phyloP scores from a whole-genome alignment of 2,797 vertebrate genomes.

The Distichodus sexfasciatus region DNA sequence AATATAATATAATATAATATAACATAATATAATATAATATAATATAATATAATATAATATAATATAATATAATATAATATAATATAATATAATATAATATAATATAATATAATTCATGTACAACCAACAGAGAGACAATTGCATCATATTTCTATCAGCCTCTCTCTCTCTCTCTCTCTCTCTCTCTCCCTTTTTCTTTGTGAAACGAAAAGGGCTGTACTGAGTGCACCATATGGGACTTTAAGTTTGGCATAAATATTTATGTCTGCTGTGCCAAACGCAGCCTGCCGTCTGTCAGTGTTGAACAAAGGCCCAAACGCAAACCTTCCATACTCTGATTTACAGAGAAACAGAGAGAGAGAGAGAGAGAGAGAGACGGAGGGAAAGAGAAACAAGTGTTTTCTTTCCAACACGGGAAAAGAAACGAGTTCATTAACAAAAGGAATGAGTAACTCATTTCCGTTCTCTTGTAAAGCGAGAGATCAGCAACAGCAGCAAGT shows the following conservation, averaged over 20 bases:
- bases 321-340: not conserved
- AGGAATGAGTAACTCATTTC: too few relatives aligned
- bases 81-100: too few relatives aligned
- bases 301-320: not conserved
- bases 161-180: slow-evolving; percentile 4
- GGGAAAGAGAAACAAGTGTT: too few relatives aligned
- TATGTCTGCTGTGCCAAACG: slow-evolving; percentile 34
- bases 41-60: too few relatives aligned
- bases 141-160: not conserved
- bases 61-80: too few relatives aligned
- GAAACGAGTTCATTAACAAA: too few relatives aligned
- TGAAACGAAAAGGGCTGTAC: not conserved
- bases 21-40: too few relatives aligned
- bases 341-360: not conserved
- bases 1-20: too few relatives aligned
- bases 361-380: not conserved
- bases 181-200: not conserved
- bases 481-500: too few relatives aligned
- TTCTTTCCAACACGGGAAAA: too few relatives aligned
- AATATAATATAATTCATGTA: slow-evolving; percentile 45
- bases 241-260: slow-evolving; percentile 37
- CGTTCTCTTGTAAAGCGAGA: too few relatives aligned
- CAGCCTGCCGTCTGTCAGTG: slow-evolving; percentile 35
- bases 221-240: slow-evolving; percentile 2
- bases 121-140: slow-evolving; percentile 64